Evolutionary conservation across 2,888 invertebrate genomes (phyloP), one percentile per base, ranked within the genome.

Genomic region (Acanthosepion esculentum): DNA sequence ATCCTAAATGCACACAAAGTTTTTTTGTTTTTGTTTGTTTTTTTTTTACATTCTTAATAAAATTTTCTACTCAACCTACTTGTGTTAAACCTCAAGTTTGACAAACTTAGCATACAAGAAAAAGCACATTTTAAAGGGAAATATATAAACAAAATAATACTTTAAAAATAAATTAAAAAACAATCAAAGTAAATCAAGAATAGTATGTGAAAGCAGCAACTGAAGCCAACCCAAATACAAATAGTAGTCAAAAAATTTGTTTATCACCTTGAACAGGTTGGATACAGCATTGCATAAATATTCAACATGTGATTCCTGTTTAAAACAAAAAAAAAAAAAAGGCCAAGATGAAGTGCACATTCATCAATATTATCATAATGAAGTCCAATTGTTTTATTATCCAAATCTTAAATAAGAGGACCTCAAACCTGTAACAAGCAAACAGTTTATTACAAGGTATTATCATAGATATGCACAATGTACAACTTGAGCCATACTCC

Each of bases 191-290:
- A 78, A n/a, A 78, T 78, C 78, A 78, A 78, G 3, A 78, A 78
- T 78, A 78, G 10, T 78, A 29, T 78, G n/a, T 78, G 78, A 15
- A 78, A 78, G 29, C 78, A n/a, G 78, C 78, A 78, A 78, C 78
- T 78, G 78, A 78, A 78, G 78, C 78, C 78, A 78, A 78, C n/a
- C 78, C n/a, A 78, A 78, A 78, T 78, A 78, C 78, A 78, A n/a
- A 78, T 29, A 78, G 78, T 78, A 78, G 78, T 78, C 78, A 78
- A 78, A 78, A 78, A 78, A 78, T 78, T n/a, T 78, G 78, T 78
- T 78, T 78, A 78, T 78, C 78, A 78, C 78, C 78, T n/a, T 78
- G 78, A 78, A 78, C 78, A 78, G 78, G 78, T 78, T 78, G n/a
- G 78, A 33, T 78, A 78, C 78, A 78, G 78, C 33, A 78, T 78